Percentiles rank a stretch among this genome's conserved stretches.
Conservation (phyloP, 1,140 invertebrate genomes). For the Sinonovacula constricta region DNA sequence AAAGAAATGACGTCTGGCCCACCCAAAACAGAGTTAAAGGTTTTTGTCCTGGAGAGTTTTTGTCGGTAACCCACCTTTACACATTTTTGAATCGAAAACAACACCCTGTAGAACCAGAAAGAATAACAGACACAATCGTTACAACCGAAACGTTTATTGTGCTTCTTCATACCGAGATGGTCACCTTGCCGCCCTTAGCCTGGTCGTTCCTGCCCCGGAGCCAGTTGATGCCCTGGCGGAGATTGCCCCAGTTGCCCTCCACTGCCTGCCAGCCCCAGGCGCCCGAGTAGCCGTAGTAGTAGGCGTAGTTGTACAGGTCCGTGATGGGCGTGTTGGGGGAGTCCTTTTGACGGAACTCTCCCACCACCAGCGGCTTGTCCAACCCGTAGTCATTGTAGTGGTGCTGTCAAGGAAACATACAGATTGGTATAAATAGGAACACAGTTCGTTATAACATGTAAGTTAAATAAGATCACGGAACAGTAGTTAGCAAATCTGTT, state of each 20-base stretch:
- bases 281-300: slow-evolving; percentile 75
- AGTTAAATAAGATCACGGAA: too few relatives aligned
- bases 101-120: too few relatives aligned
- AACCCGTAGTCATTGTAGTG: slow-evolving; percentile 66
- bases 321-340: slow-evolving; percentile 65
- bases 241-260: slow-evolving; percentile 71
- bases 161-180: slow-evolving; percentile 11
- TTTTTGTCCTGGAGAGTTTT: too few relatives aligned
- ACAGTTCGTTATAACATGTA: too few relatives aligned
- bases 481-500: too few relatives aligned
- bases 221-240: slow-evolving; percentile 66
- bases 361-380: slow-evolving; percentile 77
- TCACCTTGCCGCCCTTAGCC: slow-evolving; percentile 38
- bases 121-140: too few relatives aligned
- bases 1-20: too few relatives aligned
- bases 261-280: slow-evolving; percentile 76
- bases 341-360: slow-evolving; percentile 74
- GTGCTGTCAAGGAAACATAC: slow-evolving; percentile 61
- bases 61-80: too few relatives aligned
- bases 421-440: neutral
- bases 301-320: slow-evolving; percentile 73
- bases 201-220: slow-evolving; percentile 50
- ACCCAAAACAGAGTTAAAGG: too few relatives aligned
- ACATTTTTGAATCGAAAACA: too few relatives aligned
- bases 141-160: too few relatives aligned